phyloP scores from a whole-genome alignment of 2,888 invertebrate species.

The Chrysomela aeneicollis region DNA sequence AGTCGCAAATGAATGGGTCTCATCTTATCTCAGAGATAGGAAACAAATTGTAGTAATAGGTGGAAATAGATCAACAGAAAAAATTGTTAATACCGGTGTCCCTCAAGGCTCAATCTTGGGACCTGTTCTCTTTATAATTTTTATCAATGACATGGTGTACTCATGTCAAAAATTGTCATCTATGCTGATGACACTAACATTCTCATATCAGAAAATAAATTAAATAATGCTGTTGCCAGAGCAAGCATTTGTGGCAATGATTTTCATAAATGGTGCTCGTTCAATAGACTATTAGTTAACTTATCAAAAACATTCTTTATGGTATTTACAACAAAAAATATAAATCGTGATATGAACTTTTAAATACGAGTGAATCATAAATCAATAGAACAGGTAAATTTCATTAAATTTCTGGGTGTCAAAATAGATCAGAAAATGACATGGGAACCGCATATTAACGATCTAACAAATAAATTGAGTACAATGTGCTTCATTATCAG shows the following conservation, averaged over 20 bases:
- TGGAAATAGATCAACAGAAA: constrained; percentile 15
- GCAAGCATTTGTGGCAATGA: constrained; percentile 14
- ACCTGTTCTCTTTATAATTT: constrained; percentile 1
- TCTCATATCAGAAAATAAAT: constrained; percentile 12
- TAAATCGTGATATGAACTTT: not conserved
- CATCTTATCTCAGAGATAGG: not conserved
- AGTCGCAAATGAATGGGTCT: constrained; percentile 13
- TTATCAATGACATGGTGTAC: constrained; percentile 1
- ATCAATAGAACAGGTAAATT: not conserved
- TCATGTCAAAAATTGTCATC: constrained; percentile 12
- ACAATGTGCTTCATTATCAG: constrained; percentile 13
- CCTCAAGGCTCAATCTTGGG: constrained; percentile 8
- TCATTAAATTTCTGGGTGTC: constrained; percentile 7
- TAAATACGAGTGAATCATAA: constrained; percentile 4
- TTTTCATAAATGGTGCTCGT: constrained; percentile 12
- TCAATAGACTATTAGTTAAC: constrained; percentile 15
- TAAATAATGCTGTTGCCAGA: constrained; percentile 8
- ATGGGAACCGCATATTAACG: constrained; percentile 6
- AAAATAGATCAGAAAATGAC: constrained; percentile 14
- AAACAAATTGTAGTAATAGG: constrained; percentile 3
- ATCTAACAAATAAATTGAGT: constrained; percentile 14
- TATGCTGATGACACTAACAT: constrained; percentile 13
- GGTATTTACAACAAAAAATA: constrained; percentile 8
- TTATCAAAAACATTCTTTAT: constrained; percentile 16
- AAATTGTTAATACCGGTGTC: constrained; percentile 14